Percentiles rank a stretch among this genome's conserved stretches.
These are phyloP conservation scores for Coturnix japonica DNA, from an alignment of 2,113 vertebrate genomes.

Conservation along the genomic window DNA sequence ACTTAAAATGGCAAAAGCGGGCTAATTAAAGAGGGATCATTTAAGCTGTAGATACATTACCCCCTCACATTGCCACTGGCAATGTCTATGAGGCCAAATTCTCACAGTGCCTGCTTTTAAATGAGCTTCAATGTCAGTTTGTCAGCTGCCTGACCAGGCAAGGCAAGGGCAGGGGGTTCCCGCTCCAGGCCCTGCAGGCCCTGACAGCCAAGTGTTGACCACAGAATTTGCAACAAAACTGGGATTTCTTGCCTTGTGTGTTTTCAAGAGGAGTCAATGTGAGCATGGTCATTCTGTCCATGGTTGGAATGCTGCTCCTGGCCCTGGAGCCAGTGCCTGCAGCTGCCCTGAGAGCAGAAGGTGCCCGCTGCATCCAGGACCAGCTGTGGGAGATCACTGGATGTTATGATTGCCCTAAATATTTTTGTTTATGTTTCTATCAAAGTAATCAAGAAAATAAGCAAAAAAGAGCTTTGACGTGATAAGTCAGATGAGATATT, in stretches of 20 bases:
- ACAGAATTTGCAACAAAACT: background rate
- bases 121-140: background rate
- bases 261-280: background rate
- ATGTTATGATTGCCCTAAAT: background rate
- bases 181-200: background rate
- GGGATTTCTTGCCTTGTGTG: background rate
- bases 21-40: background rate
- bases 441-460: background rate
- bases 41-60: background rate
- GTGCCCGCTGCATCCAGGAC: background rate
- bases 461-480: background rate
- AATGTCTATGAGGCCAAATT: background rate
- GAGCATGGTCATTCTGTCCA: background rate
- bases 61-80: background rate
- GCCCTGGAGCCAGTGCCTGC: background rate
- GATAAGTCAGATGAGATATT: background rate
- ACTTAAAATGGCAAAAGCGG: background rate
- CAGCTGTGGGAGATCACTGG: background rate
- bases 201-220: background rate
- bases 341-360: background rate
- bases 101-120: background rate
- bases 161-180: background rate
- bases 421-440: background rate
- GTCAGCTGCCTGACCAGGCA: fast-evolving
- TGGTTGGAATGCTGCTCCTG: background rate